Evolutionary conservation across 1,140 invertebrate genomes (phyloP).

Genomic region (Steinernema feltiae): DNA sequence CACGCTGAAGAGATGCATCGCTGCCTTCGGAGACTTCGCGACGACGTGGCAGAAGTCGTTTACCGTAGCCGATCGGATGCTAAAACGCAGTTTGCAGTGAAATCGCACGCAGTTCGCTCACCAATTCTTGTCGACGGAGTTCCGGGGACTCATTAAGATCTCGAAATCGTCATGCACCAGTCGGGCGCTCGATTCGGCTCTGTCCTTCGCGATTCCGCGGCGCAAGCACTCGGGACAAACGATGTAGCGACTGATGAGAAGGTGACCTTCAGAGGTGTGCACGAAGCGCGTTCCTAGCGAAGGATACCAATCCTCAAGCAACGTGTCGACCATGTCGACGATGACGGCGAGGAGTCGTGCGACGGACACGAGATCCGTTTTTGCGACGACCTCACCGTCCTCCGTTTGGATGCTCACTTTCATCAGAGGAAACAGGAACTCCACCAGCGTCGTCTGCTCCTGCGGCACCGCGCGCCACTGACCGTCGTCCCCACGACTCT

Average conservation of each 20-base stretch:
- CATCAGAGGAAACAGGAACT: not conserved
- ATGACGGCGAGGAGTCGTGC: constrained; percentile 79
- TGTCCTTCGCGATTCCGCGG: not conserved
- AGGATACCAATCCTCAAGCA: constrained; percentile 80
- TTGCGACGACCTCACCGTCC: constrained; percentile 46
- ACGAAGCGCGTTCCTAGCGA: constrained; percentile 81
- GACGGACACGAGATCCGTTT: constrained; percentile 71
- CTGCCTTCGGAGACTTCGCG: not conserved
- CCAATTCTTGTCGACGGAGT: constrained; percentile 50
- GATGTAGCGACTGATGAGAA: constrained; percentile 85
- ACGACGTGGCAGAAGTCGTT: constrained; percentile 28
- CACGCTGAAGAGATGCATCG: constrained; percentile 67
- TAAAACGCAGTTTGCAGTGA: constrained; percentile 24
- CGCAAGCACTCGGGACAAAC: constrained; percentile 70
- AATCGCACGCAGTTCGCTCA: constrained; percentile 36
- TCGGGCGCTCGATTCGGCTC: constrained; percentile 12
- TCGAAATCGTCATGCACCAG: constrained; percentile 24
- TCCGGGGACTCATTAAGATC: constrained; percentile 17
- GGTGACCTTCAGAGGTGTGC: constrained; percentile 89
- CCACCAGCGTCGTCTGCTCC: not conserved
- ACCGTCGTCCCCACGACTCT: constrained; percentile 1
- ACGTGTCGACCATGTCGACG: constrained; percentile 91
- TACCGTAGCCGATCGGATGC: constrained; percentile 17
- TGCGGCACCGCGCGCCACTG: not conserved
- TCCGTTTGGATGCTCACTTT: not conserved